Percentiles rank a stretch among this genome's conserved stretches.
Conservation (phyloP, 2,113 vertebrate genomes). For the cat (Felis catus) region DNA sequence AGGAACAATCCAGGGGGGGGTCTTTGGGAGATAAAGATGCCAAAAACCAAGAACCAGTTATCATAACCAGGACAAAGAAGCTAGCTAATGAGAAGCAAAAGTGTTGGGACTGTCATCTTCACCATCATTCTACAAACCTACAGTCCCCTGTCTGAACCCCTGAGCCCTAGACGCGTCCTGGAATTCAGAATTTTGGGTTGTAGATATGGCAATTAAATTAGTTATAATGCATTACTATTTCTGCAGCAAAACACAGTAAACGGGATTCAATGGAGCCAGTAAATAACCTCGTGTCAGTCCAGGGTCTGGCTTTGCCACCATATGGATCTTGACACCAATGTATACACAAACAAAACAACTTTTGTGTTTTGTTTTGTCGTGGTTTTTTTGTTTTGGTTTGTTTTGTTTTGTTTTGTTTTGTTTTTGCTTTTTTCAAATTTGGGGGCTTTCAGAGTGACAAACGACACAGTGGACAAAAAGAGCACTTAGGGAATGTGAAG, state of each 20-base stretch:
- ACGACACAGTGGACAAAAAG: neutral
- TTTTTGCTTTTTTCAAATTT: neutral
- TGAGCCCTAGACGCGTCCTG: neutral
- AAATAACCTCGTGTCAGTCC: neutral
- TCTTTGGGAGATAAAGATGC: neutral
- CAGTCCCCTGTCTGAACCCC: neutral
- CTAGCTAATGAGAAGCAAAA: neutral
- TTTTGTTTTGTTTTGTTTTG: too few relatives aligned
- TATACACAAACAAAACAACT: neutral
- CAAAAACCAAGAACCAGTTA: neutral
- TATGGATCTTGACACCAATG: neutral
- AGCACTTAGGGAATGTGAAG: neutral
- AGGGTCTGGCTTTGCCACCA: neutral
- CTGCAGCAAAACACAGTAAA: neutral
- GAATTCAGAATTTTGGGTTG: constrained; percentile 5
- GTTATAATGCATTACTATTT: constrained; percentile 8
- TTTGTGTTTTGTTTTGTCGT: neutral
- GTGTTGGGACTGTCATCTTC: neutral
- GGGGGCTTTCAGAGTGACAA: neutral
- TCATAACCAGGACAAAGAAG: neutral
- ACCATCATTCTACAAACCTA: too few relatives aligned
- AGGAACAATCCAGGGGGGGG: neutral
- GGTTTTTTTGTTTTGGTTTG: fast-evolving
- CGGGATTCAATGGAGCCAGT: neutral
- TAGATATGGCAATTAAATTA: neutral